Evolutionary conservation across 2,888 invertebrate genomes (phyloP), one percentile per base, ranked within the genome.

Genomic region (Trichopoda pennipes): DNA sequence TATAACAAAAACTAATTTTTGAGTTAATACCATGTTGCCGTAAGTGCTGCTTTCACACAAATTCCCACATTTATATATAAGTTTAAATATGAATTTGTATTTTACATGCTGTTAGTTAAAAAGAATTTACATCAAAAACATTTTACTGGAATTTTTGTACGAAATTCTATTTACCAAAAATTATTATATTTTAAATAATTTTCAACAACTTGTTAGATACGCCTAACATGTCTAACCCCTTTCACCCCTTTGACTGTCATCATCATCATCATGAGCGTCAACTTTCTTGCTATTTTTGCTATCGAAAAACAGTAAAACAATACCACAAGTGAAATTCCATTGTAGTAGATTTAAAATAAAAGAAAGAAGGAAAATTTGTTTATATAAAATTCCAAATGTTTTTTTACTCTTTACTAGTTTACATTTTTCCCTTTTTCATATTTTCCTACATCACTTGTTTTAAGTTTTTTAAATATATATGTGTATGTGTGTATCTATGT

Each of bases 301-400:
- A 64, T 21, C 3, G 61, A 47, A 21, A n/a, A 61, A 61, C 12
- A 28, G 28, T 61, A 47, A 61, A 61, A 78, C 73, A 78, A 81
- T 81, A 81, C 81, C 81, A 78, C 81, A 81, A 81, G 81, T 78
- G 78, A 81, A 78, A 81, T 81, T 81, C 78, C 81, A 78, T 78
- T 28, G 63, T 77, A 78, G 78, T 78, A 78, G 73, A 81, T 81
- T 77, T 81, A 64, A 53, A 73, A 81, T 60, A 76, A 56, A 68
- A 58, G 38, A 60, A 60, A 63, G 58, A 9, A 19, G 17, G 16
- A 66, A 58, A 76, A 60, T 68, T 68, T 80, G 75, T 80, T 80
- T 75, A 70, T 75, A 80, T 75, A 80, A 80, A 80, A 80, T 80
- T 80, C 80, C 80, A 75, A 74, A 80, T 80, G 70, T 72, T 80